A percentile compares a stretch with the other conserved stretches of the same genome.
phyloP scores from a whole-genome alignment of 2,888 invertebrate species.

The Nowickia ferox region DNA sequence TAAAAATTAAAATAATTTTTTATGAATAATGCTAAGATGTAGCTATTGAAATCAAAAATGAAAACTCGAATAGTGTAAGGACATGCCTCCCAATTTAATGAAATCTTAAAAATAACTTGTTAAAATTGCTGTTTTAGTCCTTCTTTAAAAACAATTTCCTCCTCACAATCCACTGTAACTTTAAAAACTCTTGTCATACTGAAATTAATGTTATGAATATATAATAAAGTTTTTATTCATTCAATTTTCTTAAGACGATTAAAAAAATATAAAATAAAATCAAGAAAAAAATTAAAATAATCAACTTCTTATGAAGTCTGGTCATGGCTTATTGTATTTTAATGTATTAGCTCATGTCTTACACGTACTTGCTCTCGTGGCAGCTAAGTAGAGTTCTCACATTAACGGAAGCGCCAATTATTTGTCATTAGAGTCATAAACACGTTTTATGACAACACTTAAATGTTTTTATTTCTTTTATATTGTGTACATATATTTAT shows the following conservation, averaged over 20 bases:
- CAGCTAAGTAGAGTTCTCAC: constrained; percentile 71
- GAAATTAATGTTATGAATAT: constrained; percentile 22
- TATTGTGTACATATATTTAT: constrained; percentile 44
- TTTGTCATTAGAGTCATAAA: constrained; percentile 75
- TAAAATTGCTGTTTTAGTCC: background rate
- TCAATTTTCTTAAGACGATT: background rate
- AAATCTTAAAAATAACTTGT: too few relatives aligned
- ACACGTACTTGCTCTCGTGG: constrained; percentile 43
- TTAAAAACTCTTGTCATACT: background rate
- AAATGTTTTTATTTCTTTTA: constrained; percentile 69
- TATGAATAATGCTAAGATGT: too few relatives aligned
- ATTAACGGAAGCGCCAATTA: constrained; percentile 76
- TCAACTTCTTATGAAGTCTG: constrained; percentile 54
- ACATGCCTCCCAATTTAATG: too few relatives aligned
- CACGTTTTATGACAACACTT: constrained; percentile 74
- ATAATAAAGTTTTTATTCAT: constrained; percentile 9
- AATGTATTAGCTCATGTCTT: constrained; percentile 53
- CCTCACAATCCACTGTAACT: background rate
- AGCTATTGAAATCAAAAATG: too few relatives aligned
- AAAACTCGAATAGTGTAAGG: too few relatives aligned
- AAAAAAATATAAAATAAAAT: background rate
- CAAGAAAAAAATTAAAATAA: constrained; percentile 27
- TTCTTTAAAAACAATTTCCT: background rate
- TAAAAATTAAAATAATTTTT: too few relatives aligned
- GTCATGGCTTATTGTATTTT: constrained; percentile 42